phyloP scores from a whole-genome alignment of 2,113 vertebrate species.

The Chiloscyllium plagiosum region DNA sequence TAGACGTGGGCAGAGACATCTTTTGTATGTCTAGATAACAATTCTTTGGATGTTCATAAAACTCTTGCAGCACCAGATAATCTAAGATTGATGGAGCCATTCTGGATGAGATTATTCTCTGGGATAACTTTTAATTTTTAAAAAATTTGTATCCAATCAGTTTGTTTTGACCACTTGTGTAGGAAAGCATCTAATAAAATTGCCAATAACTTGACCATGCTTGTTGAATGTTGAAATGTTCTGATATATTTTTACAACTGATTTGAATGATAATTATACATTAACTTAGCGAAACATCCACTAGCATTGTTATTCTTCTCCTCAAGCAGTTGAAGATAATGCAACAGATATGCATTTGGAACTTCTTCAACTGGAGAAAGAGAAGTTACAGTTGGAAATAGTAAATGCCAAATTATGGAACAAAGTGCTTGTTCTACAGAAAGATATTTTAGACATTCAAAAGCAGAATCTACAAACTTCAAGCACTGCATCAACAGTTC shows the following conservation, averaged over 20 bases:
- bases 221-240: background rate
- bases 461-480: background rate
- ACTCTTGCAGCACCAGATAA: background rate
- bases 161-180: background rate
- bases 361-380: constrained; percentile 5
- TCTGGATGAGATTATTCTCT: background rate
- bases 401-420: constrained; percentile 15
- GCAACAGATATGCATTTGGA: background rate
- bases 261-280: background rate
- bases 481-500: background rate
- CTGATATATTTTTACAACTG: background rate
- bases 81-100: background rate
- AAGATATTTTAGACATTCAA: constrained; percentile 19
- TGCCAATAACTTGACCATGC: background rate
- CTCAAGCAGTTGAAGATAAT: background rate
- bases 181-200: background rate
- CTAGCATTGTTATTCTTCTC: background rate
- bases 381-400: constrained; percentile 17
- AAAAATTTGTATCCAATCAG: background rate
- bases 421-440: background rate
- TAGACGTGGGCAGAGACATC: background rate
- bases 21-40: background rate
- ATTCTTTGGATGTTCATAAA: background rate
- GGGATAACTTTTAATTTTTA: background rate
- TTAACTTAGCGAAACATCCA: background rate